Evolutionary conservation across 2,113 vertebrate genomes (phyloP), one percentile per base, ranked within the genome.

Genomic region (Amphiprion ocellaris): DNA sequence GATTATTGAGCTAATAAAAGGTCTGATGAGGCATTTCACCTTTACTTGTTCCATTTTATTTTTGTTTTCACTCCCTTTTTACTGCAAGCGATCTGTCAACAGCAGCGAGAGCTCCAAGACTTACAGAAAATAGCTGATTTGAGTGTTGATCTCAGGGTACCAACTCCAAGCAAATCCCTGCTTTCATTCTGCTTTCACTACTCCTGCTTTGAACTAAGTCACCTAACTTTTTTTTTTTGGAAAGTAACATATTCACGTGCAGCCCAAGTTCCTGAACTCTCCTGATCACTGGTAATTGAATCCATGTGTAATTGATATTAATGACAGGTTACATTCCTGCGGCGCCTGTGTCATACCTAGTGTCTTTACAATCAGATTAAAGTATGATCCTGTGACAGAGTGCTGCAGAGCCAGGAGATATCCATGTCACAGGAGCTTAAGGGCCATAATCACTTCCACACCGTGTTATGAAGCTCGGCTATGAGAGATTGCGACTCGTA

Each of bases 361-460:
- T 87, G 88, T 92, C 92, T 94, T 91, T 92, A 83, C 88, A 89
- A 90, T 92, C 90, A 92, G 93, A 94, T 92, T 92, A 93, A 89
- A 90, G 83, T 86, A 80, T 87, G 89, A 92, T 91, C 92, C 87
- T 84, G 91, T 88, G 89, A 93, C 91, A 87, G 91, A 87, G 78
- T 3, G 47, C 86, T 74, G 80, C 52, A 82, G 69, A 89, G 88
- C 90, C 82, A 81, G 78, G 77, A 91, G 85, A 91, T 93, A 93
- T 94, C 91, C 87, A 92, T 94, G 92, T 95, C 92, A 92, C 71
- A 52, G 85, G 68, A 91, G 90, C 90, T 93, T 92, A 94, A 90
- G 79, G 76, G 60, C 89, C 77, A 74, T 94, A 94, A 95, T 94
- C 91, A 94, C 92, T 94, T 93, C 92, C 94, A 94, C 90, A 88